phyloP scores from a whole-genome alignment of 2,797 vertebrate species.

The Takifugu ocellatus region DNA sequence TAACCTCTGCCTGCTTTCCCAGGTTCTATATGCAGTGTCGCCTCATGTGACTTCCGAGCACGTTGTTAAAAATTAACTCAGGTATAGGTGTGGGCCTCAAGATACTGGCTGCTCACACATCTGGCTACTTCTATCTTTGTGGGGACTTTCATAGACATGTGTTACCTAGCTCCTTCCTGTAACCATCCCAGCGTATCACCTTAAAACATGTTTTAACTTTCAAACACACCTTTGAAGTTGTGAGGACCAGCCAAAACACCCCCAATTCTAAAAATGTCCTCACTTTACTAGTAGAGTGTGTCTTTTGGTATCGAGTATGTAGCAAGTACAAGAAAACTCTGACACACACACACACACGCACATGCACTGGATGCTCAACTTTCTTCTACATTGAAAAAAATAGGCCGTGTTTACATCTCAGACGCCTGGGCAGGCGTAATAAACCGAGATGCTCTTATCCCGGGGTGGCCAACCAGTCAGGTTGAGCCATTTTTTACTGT shows the following conservation, averaged over 20 bases:
- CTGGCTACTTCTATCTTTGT: constrained; percentile 3
- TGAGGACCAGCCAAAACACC: not conserved
- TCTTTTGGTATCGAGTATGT: constrained; percentile 2
- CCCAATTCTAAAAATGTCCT: constrained; percentile 9
- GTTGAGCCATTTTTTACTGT: no score
- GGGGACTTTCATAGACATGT: not conserved
- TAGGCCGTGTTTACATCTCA: no score
- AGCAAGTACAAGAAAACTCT: not conserved
- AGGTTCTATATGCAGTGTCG: constrained; percentile 57
- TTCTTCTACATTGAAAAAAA: no score
- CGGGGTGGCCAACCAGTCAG: no score
- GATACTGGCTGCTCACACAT: constrained; percentile 9
- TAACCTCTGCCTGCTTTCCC: constrained; percentile 62
- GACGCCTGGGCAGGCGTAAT: no score
- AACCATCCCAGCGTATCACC: no score
- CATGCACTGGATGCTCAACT: not conserved
- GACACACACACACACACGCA: not conserved
- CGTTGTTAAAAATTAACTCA: constrained; percentile 48
- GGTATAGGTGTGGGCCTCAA: constrained; percentile 32
- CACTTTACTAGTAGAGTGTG: not conserved
- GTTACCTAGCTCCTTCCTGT: no score
- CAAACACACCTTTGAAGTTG: no score
- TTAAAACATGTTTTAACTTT: not conserved
- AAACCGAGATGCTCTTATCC: no score
- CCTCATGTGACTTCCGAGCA: constrained; percentile 43